phyloP scores from a whole-genome alignment of 2,888 invertebrate genomes.

The Hirudinaria manillensis region DNA sequence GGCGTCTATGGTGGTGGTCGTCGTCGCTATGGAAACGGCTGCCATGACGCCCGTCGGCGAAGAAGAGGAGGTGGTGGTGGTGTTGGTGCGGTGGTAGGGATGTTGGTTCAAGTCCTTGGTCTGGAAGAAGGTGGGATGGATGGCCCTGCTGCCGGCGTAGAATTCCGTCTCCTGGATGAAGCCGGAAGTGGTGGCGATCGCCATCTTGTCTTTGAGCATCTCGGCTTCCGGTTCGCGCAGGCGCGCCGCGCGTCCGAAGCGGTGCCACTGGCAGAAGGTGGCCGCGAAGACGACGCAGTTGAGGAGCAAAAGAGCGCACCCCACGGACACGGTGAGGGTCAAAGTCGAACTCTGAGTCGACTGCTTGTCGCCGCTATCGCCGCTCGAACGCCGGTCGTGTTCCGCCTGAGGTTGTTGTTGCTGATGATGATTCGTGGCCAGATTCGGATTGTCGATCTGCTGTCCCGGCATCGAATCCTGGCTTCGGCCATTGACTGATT shows the following conservation, averaged over 20 bases:
- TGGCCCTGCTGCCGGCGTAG: neutral
- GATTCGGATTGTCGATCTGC: neutral
- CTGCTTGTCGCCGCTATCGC: neutral
- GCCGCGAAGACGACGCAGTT: slow-evolving; percentile 90
- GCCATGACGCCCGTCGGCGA: neutral
- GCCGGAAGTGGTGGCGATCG: slow-evolving; percentile 24
- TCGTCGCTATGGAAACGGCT: slow-evolving; percentile 9
- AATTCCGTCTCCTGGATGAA: slow-evolving; percentile 16
- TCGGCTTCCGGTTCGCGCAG: slow-evolving; percentile 21
- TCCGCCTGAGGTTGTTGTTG: neutral
- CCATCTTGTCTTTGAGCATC: slow-evolving; percentile 27
- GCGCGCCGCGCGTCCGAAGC: slow-evolving; percentile 37
- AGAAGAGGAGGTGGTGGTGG: neutral
- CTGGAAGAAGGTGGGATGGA: neutral
- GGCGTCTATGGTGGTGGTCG: neutral
- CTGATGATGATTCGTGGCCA: neutral
- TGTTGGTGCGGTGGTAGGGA: neutral
- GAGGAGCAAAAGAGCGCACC: slow-evolving; percentile 80
- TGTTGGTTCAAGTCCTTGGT: neutral
- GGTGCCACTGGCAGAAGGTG: slow-evolving; percentile 73
- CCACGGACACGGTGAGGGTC: slow-evolving; percentile 71
- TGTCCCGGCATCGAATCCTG: neutral
- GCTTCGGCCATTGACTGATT: neutral
- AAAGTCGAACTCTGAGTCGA: slow-evolving; percentile 39
- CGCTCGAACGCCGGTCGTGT: neutral